phyloP scores from a whole-genome alignment of 2,113 vertebrate genomes.

The Myocastor coypus region DNA sequence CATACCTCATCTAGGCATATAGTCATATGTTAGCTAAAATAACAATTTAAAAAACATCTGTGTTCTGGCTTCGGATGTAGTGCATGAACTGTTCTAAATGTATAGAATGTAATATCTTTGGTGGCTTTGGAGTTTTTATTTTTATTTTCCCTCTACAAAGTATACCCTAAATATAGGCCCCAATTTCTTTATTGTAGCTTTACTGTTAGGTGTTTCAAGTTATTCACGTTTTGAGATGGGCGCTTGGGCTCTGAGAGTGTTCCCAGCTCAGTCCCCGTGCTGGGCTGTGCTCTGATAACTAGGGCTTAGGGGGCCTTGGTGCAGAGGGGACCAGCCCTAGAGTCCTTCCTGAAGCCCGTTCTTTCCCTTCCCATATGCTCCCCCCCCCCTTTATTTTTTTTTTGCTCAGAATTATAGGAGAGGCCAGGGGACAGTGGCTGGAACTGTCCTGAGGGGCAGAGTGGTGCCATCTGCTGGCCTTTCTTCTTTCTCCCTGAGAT shows the following conservation, averaged over 20 bases:
- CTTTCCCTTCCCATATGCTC: not conserved
- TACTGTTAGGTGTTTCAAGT: not conserved
- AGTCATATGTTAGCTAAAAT: not conserved
- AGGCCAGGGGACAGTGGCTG: not conserved
- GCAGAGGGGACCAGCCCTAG: not conserved
- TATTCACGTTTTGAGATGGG: not conserved
- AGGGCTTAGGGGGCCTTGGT: not conserved
- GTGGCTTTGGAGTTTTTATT: not conserved
- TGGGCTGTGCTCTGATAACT: not conserved
- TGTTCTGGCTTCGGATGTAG: not conserved
- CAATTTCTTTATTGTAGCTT: not conserved
- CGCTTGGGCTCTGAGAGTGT: not conserved
- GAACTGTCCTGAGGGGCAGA: not conserved
- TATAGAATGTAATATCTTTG: not conserved
- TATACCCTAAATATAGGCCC: not conserved
- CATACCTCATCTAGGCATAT: not conserved
- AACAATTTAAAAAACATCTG: not conserved
- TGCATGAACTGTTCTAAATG: not conserved
- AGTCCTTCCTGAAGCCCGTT: not conserved
- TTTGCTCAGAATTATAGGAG: not conserved
- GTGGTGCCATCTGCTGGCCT: not conserved
- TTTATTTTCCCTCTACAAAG: constrained; percentile 2
- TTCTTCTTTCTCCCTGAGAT: not conserved
- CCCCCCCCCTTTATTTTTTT: not conserved
- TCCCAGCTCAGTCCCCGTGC: not conserved